A percentile compares a stretch with the other conserved stretches of the same genome.
phyloP scores from a whole-genome alignment of 2,888 invertebrate genomes.

The Melieria omissa region DNA sequence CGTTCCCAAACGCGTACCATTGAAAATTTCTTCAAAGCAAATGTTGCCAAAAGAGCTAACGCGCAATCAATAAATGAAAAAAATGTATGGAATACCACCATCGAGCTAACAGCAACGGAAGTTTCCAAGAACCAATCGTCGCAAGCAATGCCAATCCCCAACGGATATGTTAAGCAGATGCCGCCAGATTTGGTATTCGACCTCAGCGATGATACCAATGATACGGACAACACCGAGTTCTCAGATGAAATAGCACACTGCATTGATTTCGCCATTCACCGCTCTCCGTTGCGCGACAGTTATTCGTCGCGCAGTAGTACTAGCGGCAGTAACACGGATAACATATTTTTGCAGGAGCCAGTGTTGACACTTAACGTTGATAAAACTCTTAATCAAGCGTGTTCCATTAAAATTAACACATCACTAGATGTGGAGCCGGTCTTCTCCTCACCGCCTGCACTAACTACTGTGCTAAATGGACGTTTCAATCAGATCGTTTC shows the following conservation, averaged over 20 bases:
- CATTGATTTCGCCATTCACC: constrained; percentile 44
- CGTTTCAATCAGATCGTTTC: constrained; percentile 64
- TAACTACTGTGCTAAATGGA: constrained; percentile 57
- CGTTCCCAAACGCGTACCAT: constrained; percentile 63
- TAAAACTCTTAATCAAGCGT: constrained; percentile 65
- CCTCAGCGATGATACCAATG: constrained; percentile 47
- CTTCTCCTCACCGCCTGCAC: constrained; percentile 61
- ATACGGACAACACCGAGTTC: constrained; percentile 44
- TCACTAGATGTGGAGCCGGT: constrained; percentile 61
- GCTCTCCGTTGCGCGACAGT: constrained; percentile 51
- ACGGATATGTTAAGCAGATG: neutral
- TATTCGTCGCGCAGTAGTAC: constrained; percentile 56
- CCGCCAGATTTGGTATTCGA: constrained; percentile 43
- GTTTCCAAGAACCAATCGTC: constrained; percentile 16
- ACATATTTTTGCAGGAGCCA: constrained; percentile 66
- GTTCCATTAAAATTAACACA: constrained; percentile 65
- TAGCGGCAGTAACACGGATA: constrained; percentile 55
- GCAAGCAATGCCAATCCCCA: constrained; percentile 16
- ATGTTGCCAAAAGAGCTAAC: constrained; percentile 49
- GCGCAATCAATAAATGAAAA: constrained; percentile 27
- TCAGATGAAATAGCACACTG: constrained; percentile 45
- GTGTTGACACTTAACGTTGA: constrained; percentile 65
- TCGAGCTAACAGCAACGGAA: constrained; percentile 22
- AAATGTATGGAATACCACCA: constrained; percentile 35
- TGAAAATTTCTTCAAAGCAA: constrained; percentile 62